Percentiles rank a stretch among this genome's conserved stretches.
Evolutionary conservation across 2,797 vertebrate species (phyloP).

Genomic region (Spondyliosoma cantharus): DNA sequence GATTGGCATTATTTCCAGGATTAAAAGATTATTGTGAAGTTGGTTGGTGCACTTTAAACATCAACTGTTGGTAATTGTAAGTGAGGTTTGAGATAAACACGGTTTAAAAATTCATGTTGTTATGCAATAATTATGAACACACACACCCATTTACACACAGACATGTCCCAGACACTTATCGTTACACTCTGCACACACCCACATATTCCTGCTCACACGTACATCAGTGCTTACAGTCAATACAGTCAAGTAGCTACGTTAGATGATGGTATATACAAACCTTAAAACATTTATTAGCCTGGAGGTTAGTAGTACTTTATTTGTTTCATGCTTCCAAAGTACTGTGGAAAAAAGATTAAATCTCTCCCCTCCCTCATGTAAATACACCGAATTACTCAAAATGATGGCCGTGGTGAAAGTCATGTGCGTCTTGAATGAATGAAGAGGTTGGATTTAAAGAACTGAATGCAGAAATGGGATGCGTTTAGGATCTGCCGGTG

Average conservation of each 20-base stretch:
- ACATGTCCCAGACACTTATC: neutral
- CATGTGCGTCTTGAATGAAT: neutral
- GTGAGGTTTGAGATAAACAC: neutral
- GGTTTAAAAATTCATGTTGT: neutral
- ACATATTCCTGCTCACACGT: slow-evolving; percentile 1
- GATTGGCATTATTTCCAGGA: neutral
- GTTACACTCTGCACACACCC: slow-evolving; percentile 1
- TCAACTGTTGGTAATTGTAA: neutral
- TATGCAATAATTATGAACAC: slow-evolving; percentile 13
- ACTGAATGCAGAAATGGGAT: neutral
- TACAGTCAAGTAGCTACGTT: slow-evolving; percentile 8
- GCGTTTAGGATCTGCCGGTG: slow-evolving; percentile 1
- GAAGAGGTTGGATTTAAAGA: neutral
- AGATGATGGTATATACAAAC: neutral
- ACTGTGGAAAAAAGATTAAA: neutral
- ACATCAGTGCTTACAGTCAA: slow-evolving; percentile 28
- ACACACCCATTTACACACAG: slow-evolving; percentile 3
- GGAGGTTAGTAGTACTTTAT: neutral
- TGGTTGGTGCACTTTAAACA: neutral
- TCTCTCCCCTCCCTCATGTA: neutral
- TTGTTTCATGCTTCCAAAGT: slow-evolving; percentile 5
- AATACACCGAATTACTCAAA: neutral
- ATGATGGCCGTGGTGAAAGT: neutral
- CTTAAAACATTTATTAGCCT: neutral
- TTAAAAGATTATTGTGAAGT: neutral